These are phyloP conservation scores for Microcaecilia unicolor DNA, from an alignment of 2,797 vertebrate genomes.

Conservation along the genomic window DNA sequence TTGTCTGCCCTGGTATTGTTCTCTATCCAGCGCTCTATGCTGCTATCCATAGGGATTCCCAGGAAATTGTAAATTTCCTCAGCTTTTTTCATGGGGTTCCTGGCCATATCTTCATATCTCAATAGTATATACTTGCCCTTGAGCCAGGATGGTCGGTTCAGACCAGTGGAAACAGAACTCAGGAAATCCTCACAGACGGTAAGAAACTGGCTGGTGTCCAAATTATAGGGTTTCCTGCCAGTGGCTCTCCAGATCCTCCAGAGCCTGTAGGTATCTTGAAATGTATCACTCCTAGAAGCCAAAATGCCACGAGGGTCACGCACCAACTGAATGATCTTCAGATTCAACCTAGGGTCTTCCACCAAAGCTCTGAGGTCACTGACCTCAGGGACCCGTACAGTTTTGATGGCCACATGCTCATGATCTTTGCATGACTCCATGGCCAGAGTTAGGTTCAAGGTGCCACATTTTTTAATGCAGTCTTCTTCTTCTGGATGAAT, in stretches of 20 bases:
- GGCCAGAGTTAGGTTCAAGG: conserved; percentile 79
- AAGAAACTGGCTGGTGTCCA: conserved; percentile 82
- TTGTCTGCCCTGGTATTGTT: conserved; percentile 83
- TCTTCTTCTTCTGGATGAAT: conserved; percentile 81
- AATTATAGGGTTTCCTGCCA: conserved; percentile 77
- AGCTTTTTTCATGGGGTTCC: conserved; percentile 80
- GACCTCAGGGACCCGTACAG: conserved; percentile 80
- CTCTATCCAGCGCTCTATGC: conserved; percentile 83
- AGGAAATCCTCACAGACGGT: conserved; percentile 86
- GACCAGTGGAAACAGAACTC: conserved; percentile 78
- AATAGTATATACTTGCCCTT: conserved; percentile 92
- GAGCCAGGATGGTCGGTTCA: conserved; percentile 75
- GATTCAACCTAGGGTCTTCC: conserved; percentile 82
- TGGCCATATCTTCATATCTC: conserved; percentile 86
- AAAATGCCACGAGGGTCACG: conserved; percentile 86
- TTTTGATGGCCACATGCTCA: conserved; percentile 85
- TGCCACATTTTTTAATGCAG: conserved; percentile 77
- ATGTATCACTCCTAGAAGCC: conserved; percentile 85
- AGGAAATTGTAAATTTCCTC: conserved; percentile 86
- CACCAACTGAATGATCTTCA: conserved; percentile 91
- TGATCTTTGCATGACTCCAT: conserved; percentile 74
- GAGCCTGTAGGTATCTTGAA: conserved; percentile 82
- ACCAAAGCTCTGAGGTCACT: conserved; percentile 77
- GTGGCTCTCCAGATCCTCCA: conserved; percentile 92
- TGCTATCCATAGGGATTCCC: conserved; percentile 76